phyloP scores from a whole-genome alignment of 2,797 vertebrate species.

The Otus scops region DNA sequence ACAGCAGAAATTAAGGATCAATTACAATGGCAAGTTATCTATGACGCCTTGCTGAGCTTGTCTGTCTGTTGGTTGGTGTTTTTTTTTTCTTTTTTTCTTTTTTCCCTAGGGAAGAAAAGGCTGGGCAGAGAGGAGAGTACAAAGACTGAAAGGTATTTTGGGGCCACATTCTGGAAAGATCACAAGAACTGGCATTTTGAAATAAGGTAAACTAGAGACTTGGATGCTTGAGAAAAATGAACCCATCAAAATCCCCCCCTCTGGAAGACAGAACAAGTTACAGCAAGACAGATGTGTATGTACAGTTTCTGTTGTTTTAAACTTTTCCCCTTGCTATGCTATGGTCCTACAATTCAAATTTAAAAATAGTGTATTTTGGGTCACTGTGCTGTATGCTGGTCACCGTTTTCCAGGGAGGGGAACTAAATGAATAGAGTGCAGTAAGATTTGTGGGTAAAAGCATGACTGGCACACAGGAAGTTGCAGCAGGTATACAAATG shows the following conservation, averaged over 20 bases:
- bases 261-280: neutral
- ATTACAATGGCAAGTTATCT: neutral
- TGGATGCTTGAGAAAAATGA: neutral
- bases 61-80: too few relatives aligned
- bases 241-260: neutral
- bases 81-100: neutral
- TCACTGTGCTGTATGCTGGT: neutral
- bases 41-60: neutral
- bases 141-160: neutral
- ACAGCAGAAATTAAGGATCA: neutral
- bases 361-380: neutral
- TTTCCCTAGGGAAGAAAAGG: neutral
- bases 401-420: neutral
- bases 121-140: neutral
- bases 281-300: neutral
- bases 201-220: neutral
- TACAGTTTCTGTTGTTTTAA: neutral
- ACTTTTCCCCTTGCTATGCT: neutral
- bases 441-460: neutral
- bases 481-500: neutral
- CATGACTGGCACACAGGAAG: neutral
- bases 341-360: neutral
- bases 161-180: neutral
- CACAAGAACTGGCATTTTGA: neutral
- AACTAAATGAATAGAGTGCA: neutral